These are phyloP conservation scores for Tokudaia tokunoshimensis DNA, from an alignment of 2,797 vertebrate species.

Conservation along the genomic window DNA sequence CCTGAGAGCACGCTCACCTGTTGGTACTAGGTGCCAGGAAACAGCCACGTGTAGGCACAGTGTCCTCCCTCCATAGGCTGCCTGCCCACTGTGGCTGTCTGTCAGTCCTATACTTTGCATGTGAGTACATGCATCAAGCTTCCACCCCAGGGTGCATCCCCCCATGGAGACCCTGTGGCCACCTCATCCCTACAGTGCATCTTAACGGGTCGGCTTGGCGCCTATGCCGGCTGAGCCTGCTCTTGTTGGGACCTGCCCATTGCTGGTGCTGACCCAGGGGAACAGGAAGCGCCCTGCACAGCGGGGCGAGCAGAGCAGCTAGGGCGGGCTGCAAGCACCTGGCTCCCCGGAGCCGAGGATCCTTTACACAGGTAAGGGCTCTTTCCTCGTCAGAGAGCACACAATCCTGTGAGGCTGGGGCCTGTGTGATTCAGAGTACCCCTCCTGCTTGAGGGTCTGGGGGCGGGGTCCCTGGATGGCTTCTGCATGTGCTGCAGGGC, in stretches of 20 bases:
- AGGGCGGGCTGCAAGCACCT: conserved; percentile 16
- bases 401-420: neutral
- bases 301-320: neutral
- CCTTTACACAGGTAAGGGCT: conserved; percentile 41
- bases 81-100: neutral
- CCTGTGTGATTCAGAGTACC: neutral
- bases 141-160: neutral
- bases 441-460: neutral
- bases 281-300: conserved; percentile 67
- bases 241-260: conserved; percentile 78
- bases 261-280: conserved; percentile 69
- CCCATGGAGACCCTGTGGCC: neutral
- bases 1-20: neutral
- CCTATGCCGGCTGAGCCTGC: conserved; percentile 3
- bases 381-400: neutral
- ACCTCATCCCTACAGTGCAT: conserved; percentile 27
- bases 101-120: neutral
- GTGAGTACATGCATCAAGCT: neutral
- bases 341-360: neutral
- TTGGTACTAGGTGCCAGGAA: neutral
- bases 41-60: neutral
- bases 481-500: neutral
- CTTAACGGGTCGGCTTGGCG: neutral
- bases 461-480: neutral
- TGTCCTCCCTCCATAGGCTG: neutral